Conservation (phyloP, 2,113 vertebrate species). For the Mirounga angustirostris region DNA sequence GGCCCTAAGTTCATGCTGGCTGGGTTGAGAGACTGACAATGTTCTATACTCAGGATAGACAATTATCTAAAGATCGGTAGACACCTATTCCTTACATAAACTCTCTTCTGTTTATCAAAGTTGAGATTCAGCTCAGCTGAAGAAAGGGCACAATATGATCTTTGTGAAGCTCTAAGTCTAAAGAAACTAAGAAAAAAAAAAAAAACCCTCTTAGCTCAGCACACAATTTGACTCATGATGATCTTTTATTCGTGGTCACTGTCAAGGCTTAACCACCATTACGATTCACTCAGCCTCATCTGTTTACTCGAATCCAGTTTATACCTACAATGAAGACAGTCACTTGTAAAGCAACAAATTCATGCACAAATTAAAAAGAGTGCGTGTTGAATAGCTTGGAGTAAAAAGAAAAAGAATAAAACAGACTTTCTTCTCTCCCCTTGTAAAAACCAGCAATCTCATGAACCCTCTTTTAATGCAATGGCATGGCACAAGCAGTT, state of each 20-base stretch:
- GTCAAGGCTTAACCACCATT: not conserved
- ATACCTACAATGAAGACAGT: slow-evolving; percentile 37
- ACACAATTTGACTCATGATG: not conserved
- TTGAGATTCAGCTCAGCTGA: not conserved
- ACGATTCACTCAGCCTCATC: not conserved
- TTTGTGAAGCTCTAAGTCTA: not conserved
- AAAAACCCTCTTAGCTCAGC: not conserved
- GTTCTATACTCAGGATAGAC: not conserved
- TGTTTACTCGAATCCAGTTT: slow-evolving; percentile 12
- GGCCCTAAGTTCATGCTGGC: too few relatives aligned
- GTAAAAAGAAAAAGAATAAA: not conserved
- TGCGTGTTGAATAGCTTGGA: not conserved
- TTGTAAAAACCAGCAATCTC: not conserved
- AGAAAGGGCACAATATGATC: not conserved
- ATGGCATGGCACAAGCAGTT: not conserved
- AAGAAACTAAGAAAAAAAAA: not conserved
- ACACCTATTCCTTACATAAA: not conserved
- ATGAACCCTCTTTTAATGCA: not conserved
- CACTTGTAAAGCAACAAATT: slow-evolving; percentile 25
- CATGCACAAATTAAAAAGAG: not conserved
- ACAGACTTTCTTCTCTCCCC: not conserved
- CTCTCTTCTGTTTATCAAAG: not conserved
- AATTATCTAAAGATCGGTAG: not conserved
- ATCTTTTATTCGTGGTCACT: not conserved
- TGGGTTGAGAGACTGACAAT: not conserved